These are phyloP conservation scores for Campoletis sonorensis DNA, from an alignment of 1,140 invertebrate genomes.

Conservation along the genomic window DNA sequence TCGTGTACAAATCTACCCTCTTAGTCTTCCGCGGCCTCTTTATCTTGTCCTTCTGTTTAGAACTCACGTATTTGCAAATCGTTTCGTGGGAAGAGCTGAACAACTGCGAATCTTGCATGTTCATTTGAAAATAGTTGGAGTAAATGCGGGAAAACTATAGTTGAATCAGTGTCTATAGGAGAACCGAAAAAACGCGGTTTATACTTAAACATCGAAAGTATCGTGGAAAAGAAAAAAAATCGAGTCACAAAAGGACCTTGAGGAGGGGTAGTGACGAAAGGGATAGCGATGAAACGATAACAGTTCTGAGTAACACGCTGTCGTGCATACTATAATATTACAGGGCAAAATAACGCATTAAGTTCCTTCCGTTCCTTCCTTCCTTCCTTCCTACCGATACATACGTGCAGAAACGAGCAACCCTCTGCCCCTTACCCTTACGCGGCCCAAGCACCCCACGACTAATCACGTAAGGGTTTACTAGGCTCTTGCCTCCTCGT, in stretches of 20 bases:
- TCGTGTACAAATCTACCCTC: not conserved
- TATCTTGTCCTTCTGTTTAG: not conserved
- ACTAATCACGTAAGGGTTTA: slow-evolving; percentile 73
- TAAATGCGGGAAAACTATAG: not conserved
- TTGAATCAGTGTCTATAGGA: not conserved
- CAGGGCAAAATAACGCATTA: slow-evolving; percentile 29
- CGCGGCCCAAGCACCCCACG: slow-evolving; percentile 40
- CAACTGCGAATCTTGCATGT: not conserved
- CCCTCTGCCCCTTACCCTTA: slow-evolving; percentile 62
- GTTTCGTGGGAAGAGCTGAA: not conserved
- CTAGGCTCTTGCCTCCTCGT: slow-evolving; percentile 64
- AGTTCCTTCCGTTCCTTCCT: slow-evolving; percentile 46
- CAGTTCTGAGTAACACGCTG: slow-evolving; percentile 38
- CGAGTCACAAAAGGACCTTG: not conserved
- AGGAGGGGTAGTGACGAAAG: not conserved
- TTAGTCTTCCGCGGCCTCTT: not conserved
- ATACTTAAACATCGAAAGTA: not conserved
- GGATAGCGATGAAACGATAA: slow-evolving; percentile 2
- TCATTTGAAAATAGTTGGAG: not conserved
- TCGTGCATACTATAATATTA: slow-evolving; percentile 21
- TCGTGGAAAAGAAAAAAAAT: slow-evolving; percentile 4
- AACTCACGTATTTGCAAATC: not conserved
- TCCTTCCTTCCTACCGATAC: slow-evolving; percentile 38
- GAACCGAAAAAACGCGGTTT: no score
- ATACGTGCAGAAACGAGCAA: slow-evolving; percentile 35